A percentile compares a stretch with the other conserved stretches of the same genome.
These are phyloP conservation scores for Timandra comae DNA, from an alignment of 2,888 invertebrate genomes.

Conservation along the genomic window DNA sequence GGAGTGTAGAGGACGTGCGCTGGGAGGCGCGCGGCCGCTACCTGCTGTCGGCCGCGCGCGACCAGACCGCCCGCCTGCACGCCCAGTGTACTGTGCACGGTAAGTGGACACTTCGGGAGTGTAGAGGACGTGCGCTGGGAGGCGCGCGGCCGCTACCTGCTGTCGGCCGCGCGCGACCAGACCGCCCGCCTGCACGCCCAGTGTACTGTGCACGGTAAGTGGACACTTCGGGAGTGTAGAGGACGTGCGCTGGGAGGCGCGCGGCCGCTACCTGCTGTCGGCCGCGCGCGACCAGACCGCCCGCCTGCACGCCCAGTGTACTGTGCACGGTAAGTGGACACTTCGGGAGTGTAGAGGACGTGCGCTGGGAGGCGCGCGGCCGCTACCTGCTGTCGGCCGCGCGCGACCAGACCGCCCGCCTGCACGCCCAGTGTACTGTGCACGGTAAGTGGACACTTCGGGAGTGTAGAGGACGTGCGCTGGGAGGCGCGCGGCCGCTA, in stretches of 20 bases:
- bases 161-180: constrained; percentile 90
- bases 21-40: constrained; percentile 91
- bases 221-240: constrained; percentile 92
- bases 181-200: constrained; percentile 94
- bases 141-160: constrained; percentile 83
- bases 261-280: constrained; percentile 85
- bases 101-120: constrained; percentile 87
- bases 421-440: constrained; percentile 83
- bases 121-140: constrained; percentile 94
- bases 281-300: constrained; percentile 93
- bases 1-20: constrained; percentile 86
- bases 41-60: constrained; percentile 85
- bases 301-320: constrained; percentile 83
- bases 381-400: constrained; percentile 87
- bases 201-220: constrained; percentile 76
- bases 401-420: constrained; percentile 91
- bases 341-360: constrained; percentile 87
- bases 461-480: constrained; percentile 86
- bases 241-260: constrained; percentile 91
- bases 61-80: constrained; percentile 95
- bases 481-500: constrained; percentile 91
- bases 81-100: constrained; percentile 83
- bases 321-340: constrained; percentile 91
- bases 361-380: constrained; percentile 89
- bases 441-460: constrained; percentile 92